Evolutionary conservation across 2,888 invertebrate genomes (phyloP).

Genomic region (Magallana nippona): DNA sequence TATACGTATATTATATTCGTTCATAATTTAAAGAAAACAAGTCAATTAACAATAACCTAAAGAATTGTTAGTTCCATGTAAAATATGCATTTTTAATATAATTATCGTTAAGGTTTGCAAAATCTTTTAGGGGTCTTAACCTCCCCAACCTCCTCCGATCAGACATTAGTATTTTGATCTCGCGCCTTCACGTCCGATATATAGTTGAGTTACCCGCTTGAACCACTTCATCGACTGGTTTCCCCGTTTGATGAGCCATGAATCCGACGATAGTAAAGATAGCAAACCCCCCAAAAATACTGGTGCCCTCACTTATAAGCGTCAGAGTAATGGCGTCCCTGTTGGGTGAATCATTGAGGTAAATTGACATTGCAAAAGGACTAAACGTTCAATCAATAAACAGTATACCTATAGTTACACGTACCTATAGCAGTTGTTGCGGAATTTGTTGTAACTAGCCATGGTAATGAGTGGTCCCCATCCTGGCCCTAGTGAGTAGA

Average conservation of each 20-base stretch:
- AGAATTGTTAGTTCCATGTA: too few species aligned
- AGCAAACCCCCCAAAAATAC: constrained; percentile 40
- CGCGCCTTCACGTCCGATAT: neutral
- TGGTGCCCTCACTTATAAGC: constrained; percentile 39
- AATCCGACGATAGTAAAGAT: constrained; percentile 41
- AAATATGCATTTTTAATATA: too few species aligned
- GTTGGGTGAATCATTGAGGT: neutral
- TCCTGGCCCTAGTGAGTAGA: constrained; percentile 29
- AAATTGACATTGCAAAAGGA: too few species aligned
- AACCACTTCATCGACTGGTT: constrained; percentile 33
- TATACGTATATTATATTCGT: too few species aligned
- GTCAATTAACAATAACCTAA: too few species aligned
- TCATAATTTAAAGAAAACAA: too few species aligned
- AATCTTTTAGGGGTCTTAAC: neutral
- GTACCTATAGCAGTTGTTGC: constrained; percentile 38
- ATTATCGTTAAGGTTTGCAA: too few species aligned
- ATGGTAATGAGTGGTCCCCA: constrained; percentile 37
- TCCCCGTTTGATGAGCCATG: constrained; percentile 36
- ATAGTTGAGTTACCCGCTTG: constrained; percentile 34
- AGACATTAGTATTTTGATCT: neutral
- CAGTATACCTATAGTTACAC: too few species aligned
- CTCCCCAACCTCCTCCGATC: neutral
- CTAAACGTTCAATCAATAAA: too few species aligned
- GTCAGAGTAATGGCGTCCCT: constrained; percentile 40
- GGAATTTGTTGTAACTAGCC: constrained; percentile 36